Percentiles rank a stretch among this genome's conserved stretches.
phyloP scores from a whole-genome alignment of 2,888 invertebrate genomes.

The Cryptocephalus moraei region DNA sequence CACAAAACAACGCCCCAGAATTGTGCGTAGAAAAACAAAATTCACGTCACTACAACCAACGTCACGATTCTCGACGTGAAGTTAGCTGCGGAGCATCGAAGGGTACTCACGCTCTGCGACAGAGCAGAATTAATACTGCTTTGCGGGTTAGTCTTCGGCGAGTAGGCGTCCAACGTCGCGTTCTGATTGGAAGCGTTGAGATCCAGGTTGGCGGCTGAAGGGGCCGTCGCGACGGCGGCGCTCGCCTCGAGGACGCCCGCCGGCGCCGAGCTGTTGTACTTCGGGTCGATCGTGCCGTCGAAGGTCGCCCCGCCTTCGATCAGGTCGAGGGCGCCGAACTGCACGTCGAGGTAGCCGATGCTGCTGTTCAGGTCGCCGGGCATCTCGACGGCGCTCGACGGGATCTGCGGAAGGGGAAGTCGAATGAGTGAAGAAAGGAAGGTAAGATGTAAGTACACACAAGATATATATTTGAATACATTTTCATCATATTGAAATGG shows the following conservation, averaged over 20 bases:
- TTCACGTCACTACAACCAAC: too few relatives aligned
- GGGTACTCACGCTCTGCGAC: constrained; percentile 34
- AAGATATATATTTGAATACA: too few relatives aligned
- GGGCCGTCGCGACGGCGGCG: constrained; percentile 28
- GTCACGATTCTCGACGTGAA: too few relatives aligned
- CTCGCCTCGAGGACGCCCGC: constrained; percentile 20
- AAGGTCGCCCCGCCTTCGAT: constrained; percentile 42
- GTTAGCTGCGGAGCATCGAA: too few relatives aligned
- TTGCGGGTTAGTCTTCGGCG: constrained; percentile 31
- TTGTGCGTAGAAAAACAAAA: too few relatives aligned
- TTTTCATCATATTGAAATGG: too few relatives aligned
- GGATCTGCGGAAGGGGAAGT: constrained; percentile 53
- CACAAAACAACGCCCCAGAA: too few relatives aligned
- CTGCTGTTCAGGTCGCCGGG: constrained; percentile 76
- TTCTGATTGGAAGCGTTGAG: constrained; percentile 38
- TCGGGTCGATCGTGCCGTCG: constrained; percentile 35
- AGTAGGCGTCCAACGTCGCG: constrained; percentile 40
- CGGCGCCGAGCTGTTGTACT: constrained; percentile 35
- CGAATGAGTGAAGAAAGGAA: too few relatives aligned
- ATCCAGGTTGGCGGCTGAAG: constrained; percentile 23
- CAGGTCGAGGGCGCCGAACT: constrained; percentile 84
- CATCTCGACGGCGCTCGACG: constrained; percentile 92
- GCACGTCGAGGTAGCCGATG: constrained; percentile 76
- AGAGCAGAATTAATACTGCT: constrained; percentile 38
- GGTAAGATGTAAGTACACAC: too few relatives aligned